phyloP scores from a whole-genome alignment of 2,888 invertebrate genomes.

The Saturnia japonica region DNA sequence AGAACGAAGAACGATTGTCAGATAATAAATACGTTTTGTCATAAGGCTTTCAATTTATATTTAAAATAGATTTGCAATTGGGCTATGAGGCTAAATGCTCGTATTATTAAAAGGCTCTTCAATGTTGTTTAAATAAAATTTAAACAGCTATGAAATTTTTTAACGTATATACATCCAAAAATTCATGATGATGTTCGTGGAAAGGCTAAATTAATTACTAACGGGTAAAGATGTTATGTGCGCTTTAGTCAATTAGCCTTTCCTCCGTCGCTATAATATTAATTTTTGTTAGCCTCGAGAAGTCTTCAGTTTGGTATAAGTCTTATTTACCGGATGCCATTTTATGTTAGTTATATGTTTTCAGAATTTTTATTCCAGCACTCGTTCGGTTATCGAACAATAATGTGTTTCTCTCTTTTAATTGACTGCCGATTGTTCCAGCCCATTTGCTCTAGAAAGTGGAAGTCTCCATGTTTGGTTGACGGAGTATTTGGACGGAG shows the following conservation, averaged over 20 bases:
- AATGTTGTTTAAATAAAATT: not conserved
- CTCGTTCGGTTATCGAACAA: not conserved
- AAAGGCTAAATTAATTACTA: no score
- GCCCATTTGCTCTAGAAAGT: constrained; percentile 91
- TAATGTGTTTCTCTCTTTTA: not conserved
- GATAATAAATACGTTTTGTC: no score
- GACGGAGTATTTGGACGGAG: constrained; percentile 97
- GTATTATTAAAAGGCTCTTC: no score
- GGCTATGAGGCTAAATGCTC: no score
- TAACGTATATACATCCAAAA: not conserved
- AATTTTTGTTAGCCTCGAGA: not conserved
- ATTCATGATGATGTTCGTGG: not conserved
- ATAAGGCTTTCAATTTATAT: no score
- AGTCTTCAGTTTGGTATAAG: not conserved
- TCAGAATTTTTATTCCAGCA: not conserved
- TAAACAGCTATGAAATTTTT: not conserved
- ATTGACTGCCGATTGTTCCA: constrained; percentile 49
- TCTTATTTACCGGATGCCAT: not conserved
- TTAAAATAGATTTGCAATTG: no score
- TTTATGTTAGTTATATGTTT: not conserved
- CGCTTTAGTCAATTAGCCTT: no score
- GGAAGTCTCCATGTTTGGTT: constrained; percentile 93
- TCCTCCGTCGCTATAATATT: not conserved
- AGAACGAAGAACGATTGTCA: no score
- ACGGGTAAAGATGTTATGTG: no score